Evolutionary conservation across 2,113 vertebrate species (phyloP).

Genomic region (Stegostoma tigrinum): DNA sequence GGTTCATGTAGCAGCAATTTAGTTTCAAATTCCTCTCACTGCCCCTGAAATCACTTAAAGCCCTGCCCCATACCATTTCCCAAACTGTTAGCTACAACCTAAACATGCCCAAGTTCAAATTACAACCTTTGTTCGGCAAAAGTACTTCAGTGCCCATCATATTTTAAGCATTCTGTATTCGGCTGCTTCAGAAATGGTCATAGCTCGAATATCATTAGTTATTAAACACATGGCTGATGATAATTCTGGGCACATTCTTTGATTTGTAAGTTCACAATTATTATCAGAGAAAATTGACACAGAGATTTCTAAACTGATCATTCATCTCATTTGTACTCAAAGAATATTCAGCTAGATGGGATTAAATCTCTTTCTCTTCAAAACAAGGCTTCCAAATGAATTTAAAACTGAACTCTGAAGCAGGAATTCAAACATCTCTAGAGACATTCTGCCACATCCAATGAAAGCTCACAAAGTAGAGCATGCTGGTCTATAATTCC

Average conservation of each 20-base stretch:
- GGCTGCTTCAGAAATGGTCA: not conserved
- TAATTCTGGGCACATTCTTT: not conserved
- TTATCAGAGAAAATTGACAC: not conserved
- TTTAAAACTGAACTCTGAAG: slow-evolving; percentile 16
- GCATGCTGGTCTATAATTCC: not conserved
- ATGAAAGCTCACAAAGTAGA: not conserved
- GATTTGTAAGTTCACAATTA: slow-evolving; percentile 2
- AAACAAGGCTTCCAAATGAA: not conserved
- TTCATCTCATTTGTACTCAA: not conserved
- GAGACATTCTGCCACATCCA: not conserved
- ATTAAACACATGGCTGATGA: not conserved
- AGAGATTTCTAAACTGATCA: not conserved
- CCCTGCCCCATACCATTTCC: not conserved
- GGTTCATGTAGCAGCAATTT: not conserved
- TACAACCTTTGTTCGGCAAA: not conserved
- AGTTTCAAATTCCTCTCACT: not conserved
- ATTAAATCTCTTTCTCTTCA: slow-evolving; percentile 10
- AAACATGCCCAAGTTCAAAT: not conserved
- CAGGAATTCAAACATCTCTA: not conserved
- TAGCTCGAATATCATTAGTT: not conserved
- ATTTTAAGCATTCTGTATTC: not conserved
- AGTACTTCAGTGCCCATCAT: no score
- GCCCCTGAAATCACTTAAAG: not conserved
- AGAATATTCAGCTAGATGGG: not conserved
- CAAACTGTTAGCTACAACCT: not conserved